These are phyloP conservation scores for Lasiurus cinereus DNA, from an alignment of 2,113 vertebrate genomes.

Conservation along the genomic window DNA sequence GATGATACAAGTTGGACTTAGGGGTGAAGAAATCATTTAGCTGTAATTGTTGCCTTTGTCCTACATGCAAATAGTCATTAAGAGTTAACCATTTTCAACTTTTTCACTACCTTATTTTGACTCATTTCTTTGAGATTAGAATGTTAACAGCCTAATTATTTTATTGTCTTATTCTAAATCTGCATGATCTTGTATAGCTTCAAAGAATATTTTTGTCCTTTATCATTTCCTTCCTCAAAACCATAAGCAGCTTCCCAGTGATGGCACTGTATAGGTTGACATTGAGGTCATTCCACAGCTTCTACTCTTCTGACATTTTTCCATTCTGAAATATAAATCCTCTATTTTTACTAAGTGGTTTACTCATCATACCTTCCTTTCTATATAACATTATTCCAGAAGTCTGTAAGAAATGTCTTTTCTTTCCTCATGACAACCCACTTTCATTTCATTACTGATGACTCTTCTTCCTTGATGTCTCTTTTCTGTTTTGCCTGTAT, in stretches of 20 bases:
- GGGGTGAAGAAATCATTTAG: constrained; percentile 17
- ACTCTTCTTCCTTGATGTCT: background rate
- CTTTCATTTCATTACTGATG: background rate
- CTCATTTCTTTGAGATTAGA: constrained; percentile 32
- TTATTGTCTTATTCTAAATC: background rate
- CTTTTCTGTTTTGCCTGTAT: background rate
- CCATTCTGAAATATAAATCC: background rate
- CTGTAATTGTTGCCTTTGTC: background rate
- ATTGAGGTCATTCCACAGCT: background rate
- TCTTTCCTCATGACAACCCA: background rate
- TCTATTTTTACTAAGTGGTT: background rate
- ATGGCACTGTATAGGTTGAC: background rate
- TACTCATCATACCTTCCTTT: background rate
- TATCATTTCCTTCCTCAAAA: constrained; percentile 37
- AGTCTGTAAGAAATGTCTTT: background rate
- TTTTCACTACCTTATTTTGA: background rate
- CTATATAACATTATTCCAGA: background rate
- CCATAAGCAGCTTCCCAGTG: background rate
- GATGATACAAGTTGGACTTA: background rate
- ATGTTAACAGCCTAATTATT: background rate
- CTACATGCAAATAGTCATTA: background rate
- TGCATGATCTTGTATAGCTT: background rate
- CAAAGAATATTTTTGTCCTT: background rate
- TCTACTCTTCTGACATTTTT: background rate
- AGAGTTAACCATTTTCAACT: background rate